Percentiles rank a stretch among this genome's conserved stretches.
Evolutionary conservation across 1,140 invertebrate species (phyloP).

Genomic region (Solenopsis invicta): DNA sequence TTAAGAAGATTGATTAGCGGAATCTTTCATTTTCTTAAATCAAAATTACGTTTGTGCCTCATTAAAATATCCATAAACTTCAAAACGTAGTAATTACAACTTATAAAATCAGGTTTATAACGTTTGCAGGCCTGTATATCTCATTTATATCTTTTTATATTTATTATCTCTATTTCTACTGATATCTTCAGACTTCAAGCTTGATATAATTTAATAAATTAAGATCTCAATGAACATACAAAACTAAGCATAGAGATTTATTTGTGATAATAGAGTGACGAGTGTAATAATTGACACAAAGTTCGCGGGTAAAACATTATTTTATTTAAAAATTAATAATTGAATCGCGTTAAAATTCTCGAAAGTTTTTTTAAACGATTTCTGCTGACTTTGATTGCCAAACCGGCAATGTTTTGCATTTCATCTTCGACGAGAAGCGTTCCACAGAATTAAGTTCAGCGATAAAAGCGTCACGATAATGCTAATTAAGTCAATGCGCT

Average conservation of each 20-base stretch:
- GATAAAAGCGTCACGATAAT: conserved; percentile 2
- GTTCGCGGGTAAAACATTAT: not conserved
- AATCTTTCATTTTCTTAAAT: not conserved
- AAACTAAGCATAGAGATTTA: not conserved
- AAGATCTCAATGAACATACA: not conserved
- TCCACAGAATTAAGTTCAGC: conserved; percentile 2
- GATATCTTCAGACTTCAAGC: conserved; percentile 1
- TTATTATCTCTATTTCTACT: conserved; percentile 16
- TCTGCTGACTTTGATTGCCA: not conserved
- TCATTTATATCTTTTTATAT: not conserved
- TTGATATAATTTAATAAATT: not conserved
- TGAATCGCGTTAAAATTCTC: not conserved
- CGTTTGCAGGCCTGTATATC: not conserved
- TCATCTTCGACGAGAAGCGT: not conserved
- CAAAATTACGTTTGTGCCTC: not conserved
- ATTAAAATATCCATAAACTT: not conserved
- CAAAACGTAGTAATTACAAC: not conserved
- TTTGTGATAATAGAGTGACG: not conserved
- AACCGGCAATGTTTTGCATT: not conserved
- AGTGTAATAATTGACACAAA: not conserved
- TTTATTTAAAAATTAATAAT: not conserved
- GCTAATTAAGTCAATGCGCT: conserved; percentile 29
- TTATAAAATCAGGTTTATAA: not conserved
- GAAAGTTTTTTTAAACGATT: not conserved
- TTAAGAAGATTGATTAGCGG: conserved; percentile 54